Evolutionary conservation across 23 tunicate genomes (phyloP).

Genomic region (Aplidium turbinatum): DNA sequence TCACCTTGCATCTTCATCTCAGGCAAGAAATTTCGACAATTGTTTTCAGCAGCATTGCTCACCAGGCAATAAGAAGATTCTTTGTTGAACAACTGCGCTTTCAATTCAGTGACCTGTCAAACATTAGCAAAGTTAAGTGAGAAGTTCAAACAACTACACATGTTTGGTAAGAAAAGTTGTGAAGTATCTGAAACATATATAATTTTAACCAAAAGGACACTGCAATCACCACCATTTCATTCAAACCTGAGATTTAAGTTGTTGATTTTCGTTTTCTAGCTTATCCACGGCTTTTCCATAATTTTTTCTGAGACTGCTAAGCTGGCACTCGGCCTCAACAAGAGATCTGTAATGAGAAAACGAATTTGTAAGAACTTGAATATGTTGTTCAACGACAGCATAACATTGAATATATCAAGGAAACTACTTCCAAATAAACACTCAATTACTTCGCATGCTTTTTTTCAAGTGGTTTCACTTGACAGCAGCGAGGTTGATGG

Average conservation of each 20-base stretch:
- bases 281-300: slow-evolving; percentile 80
- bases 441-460: too few species aligned
- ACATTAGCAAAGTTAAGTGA: not conserved
- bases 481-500: too few species aligned
- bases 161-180: too few species aligned
- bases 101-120: slow-evolving; percentile 44
- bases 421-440: too few species aligned
- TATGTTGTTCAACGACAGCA: too few species aligned
- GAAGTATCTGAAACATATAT: too few species aligned
- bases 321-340: slow-evolving; percentile 69
- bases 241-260: slow-evolving; percentile 56
- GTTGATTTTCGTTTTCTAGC: slow-evolving; percentile 74
- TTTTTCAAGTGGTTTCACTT: too few species aligned
- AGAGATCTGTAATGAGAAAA: slow-evolving; percentile 68
- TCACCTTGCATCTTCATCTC: slow-evolving; percentile 2
- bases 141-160: too few species aligned
- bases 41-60: not conserved
- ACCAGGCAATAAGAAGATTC: not conserved
- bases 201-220: too few species aligned
- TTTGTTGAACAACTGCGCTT: slow-evolving; percentile 37
- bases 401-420: too few species aligned
- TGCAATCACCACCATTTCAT: too few species aligned
- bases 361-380: too few species aligned
- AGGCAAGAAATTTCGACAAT: not conserved
- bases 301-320: slow-evolving; percentile 50